These are phyloP conservation scores for Upupa epops DNA, from an alignment of 2,113 vertebrate genomes.

Conservation along the genomic window DNA sequence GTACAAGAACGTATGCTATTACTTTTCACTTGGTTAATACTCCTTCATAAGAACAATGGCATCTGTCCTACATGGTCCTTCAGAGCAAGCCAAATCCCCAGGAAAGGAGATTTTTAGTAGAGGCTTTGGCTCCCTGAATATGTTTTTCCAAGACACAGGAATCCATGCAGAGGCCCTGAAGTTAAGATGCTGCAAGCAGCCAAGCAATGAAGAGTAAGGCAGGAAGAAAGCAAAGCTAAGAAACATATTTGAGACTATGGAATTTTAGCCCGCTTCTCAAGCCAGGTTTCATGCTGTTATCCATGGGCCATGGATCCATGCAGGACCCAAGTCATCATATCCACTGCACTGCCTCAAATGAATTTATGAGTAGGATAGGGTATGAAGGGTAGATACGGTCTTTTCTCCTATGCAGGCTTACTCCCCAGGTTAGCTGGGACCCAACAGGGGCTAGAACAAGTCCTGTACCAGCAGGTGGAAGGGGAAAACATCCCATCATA, in stretches of 20 bases:
- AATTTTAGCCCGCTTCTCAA: not conserved
- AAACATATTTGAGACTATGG: not conserved
- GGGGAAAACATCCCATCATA: not conserved
- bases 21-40: not conserved
- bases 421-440: not conserved
- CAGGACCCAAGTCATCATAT: not conserved
- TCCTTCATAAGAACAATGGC: not conserved
- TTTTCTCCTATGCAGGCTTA: not conserved
- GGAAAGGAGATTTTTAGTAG: not conserved
- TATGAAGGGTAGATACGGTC: not conserved
- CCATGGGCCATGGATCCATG: accelerated
- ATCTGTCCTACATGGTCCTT: not conserved
- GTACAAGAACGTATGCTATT: not conserved
- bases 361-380: not conserved
- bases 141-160: not conserved
- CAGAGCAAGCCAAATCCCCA: not conserved
- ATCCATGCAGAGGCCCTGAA: not conserved
- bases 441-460: not conserved
- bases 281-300: not conserved
- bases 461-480: not conserved
- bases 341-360: not conserved
- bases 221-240: not conserved
- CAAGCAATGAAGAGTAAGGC: not conserved
- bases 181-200: not conserved
- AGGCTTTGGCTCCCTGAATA: not conserved